phyloP scores from a whole-genome alignment of 2,888 invertebrate genomes.

The Leptinotarsa haldemani region DNA sequence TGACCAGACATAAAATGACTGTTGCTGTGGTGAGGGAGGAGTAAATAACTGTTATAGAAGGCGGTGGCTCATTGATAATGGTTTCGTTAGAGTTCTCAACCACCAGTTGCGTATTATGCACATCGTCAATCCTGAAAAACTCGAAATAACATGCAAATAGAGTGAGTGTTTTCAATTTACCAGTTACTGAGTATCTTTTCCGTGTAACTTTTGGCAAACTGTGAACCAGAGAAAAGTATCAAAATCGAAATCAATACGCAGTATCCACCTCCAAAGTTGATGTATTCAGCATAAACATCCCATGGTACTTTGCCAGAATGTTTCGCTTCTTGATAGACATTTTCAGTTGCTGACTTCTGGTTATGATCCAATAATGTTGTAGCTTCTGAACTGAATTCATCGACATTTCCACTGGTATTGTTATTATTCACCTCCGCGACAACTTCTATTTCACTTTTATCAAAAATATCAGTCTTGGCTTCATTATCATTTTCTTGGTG shows the following conservation, averaged over 20 bases:
- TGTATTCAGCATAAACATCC: slow-evolving; percentile 52
- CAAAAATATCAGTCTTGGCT: background rate
- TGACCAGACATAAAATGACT: slow-evolving; percentile 35
- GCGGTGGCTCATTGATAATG: background rate
- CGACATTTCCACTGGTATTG: slow-evolving; percentile 23
- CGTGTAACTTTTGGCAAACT: slow-evolving; percentile 49
- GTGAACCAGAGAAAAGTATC: slow-evolving; percentile 49
- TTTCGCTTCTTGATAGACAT: slow-evolving; percentile 50
- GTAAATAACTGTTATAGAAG: slow-evolving; percentile 30
- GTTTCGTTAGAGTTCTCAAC: background rate
- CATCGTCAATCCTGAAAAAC: slow-evolving; percentile 18
- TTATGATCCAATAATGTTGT: slow-evolving; percentile 23
- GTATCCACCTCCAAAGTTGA: slow-evolving; percentile 52
- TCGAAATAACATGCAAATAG: slow-evolving; percentile 9
- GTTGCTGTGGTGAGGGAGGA: slow-evolving; percentile 33
- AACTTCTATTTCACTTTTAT: background rate
- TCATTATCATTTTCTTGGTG: background rate
- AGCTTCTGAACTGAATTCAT: slow-evolving; percentile 26
- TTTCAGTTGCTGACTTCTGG: slow-evolving; percentile 26
- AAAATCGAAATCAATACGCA: slow-evolving; percentile 48
- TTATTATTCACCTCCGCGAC: slow-evolving; percentile 23
- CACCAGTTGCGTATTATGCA: background rate
- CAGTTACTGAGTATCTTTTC: slow-evolving; percentile 54
- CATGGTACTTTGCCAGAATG: slow-evolving; percentile 51
- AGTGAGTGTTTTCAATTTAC: slow-evolving; percentile 39